phyloP scores from a whole-genome alignment of 1,140 invertebrate species.

The Pachypeltis micranthus region DNA sequence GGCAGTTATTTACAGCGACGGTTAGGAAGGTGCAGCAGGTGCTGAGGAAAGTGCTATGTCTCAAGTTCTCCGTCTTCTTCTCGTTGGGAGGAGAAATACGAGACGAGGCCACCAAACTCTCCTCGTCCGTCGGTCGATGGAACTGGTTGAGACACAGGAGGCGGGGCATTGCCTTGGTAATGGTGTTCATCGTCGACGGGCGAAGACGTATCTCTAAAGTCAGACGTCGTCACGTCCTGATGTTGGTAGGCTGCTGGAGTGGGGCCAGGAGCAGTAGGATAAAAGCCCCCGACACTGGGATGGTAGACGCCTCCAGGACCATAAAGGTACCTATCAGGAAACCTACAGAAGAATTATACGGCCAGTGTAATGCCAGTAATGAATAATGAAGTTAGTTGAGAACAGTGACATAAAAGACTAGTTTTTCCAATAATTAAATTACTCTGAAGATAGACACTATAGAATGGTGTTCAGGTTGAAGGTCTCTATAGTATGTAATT shows the following conservation, averaged over 20 bases:
- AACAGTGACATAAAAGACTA: too few relatives aligned
- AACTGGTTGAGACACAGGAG: too few relatives aligned
- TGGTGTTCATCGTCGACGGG: neutral
- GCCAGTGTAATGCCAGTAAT: too few relatives aligned
- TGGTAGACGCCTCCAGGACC: neutral
- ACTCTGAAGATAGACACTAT: too few relatives aligned
- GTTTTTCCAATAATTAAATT: too few relatives aligned
- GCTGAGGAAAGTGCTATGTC: too few relatives aligned
- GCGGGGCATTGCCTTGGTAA: constrained; percentile 11
- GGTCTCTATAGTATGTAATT: too few relatives aligned
- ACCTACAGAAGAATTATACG: too few relatives aligned
- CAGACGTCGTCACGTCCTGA: neutral
- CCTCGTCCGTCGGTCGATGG: constrained; percentile 46
- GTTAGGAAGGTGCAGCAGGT: too few relatives aligned
- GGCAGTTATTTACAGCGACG: too few relatives aligned
- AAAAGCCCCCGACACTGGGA: neutral
- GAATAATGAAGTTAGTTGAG: too few relatives aligned
- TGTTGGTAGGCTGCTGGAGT: neutral
- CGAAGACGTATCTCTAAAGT: neutral
- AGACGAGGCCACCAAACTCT: constrained; percentile 66
- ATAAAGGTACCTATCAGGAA: neutral
- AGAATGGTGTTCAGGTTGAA: too few relatives aligned
- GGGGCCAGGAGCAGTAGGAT: neutral
- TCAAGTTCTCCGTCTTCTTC: constrained; percentile 41
- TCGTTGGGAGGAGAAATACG: constrained; percentile 70